Percentiles rank a stretch among this genome's conserved stretches.
phyloP scores from a whole-genome alignment of 2,888 invertebrate genomes.

The Rhopalosiphum nymphaeae region DNA sequence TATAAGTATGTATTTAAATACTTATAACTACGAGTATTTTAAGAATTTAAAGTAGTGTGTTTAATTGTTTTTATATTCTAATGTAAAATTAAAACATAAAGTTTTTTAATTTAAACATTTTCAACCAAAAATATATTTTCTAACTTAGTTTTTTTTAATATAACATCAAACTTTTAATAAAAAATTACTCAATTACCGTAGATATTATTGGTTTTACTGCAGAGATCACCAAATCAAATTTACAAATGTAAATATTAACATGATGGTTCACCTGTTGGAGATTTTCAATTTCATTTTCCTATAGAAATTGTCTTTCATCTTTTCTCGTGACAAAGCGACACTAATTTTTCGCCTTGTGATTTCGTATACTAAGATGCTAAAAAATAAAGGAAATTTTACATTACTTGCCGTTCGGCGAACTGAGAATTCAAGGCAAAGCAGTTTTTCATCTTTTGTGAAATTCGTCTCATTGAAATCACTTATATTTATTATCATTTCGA shows the following conservation, averaged over 20 bases:
- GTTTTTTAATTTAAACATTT: neutral
- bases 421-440: slow-evolving; percentile 29
- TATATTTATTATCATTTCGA: slow-evolving; percentile 64
- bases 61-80: neutral
- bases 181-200: neutral
- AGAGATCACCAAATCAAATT: slow-evolving; percentile 22
- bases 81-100: neutral
- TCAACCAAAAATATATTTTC: neutral
- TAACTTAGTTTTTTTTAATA: neutral
- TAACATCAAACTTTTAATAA: neutral
- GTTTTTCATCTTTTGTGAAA: slow-evolving; percentile 65
- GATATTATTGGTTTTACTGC: neutral
- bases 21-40: too few species aligned
- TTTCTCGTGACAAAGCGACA: slow-evolving; percentile 47
- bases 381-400: slow-evolving; percentile 48
- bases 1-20: neutral
- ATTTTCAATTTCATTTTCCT: slow-evolving; percentile 32
- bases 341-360: slow-evolving; percentile 62
- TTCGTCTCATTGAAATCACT: slow-evolving; percentile 65
- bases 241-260: slow-evolving; percentile 52
- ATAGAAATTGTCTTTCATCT: slow-evolving; percentile 47
- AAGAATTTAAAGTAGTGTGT: neutral
- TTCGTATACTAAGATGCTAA: slow-evolving; percentile 31
- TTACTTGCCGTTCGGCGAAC: slow-evolving; percentile 34
- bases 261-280: slow-evolving; percentile 40